Base-by-base conservation (phyloP, 2,888 invertebrate species). In the Microctonus aethiopoides region DNA sequence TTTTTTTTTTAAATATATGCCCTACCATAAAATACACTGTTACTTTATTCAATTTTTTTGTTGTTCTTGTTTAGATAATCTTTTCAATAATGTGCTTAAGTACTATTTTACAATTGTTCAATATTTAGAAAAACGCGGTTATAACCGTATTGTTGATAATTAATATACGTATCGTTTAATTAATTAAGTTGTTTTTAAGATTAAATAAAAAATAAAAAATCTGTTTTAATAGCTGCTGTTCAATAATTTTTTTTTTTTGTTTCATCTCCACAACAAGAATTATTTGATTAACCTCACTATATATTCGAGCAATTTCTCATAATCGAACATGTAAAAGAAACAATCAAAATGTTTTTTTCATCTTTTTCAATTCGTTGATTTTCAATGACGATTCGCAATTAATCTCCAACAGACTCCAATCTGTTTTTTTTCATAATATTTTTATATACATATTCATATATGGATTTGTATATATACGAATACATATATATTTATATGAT, bases 41-140 rank as follows among this genome's bases (percentile, higher is more conserved):
- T 34, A 70, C 62, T 70, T 67, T 72, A 65, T 60, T 63, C 61
- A 7, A 5, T 29, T 29, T 29, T 63, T 64, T n/a, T n/a, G n/a
- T n/a, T n/a, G n/a, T n/a, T n/a, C n/a, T n/a, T n/a, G n/a, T n/a
- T n/a, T n/a, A n/a, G 71, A 71, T 57, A 72, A 72, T 60, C 70
- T 74, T 71, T 75, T 76, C 79, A 73, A 77, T 81, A 77, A 80
- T 79, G 76, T 81, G 77, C 80, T 83, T 83, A 83, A 78, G 69
- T 79, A 80, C 79, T 83, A 84, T 80, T 75, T 77, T 82, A 82
- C 79, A 81, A 75, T 76, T 74, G 74, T 73, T 76, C 74, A 72
- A 76, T 59, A 36, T 34, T 36, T 46, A 46, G n/a, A 16, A 76
- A 78, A 76, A 76, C 73, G 73, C 72, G 76, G 79, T 39, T 41